phyloP scores from a whole-genome alignment of 2,113 vertebrate species.

The Stegostoma tigrinum region DNA sequence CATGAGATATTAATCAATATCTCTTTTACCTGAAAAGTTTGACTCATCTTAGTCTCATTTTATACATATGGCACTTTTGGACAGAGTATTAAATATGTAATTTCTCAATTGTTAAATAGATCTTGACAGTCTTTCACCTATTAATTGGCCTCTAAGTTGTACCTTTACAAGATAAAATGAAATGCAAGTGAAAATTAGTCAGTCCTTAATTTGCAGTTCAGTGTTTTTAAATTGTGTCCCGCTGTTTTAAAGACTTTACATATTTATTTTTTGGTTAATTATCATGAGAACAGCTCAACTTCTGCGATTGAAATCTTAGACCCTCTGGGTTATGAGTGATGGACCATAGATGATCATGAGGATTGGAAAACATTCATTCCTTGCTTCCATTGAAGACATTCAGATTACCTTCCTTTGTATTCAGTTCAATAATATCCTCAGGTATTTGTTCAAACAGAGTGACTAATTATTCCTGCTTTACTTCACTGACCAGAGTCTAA shows the following conservation, averaged over 20 bases:
- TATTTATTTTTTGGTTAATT: too few relatives aligned
- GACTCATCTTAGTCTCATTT: background rate
- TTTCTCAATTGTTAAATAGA: too few relatives aligned
- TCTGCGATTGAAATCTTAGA: too few relatives aligned
- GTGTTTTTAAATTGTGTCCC: too few relatives aligned
- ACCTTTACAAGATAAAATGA: too few relatives aligned
- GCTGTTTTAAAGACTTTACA: too few relatives aligned
- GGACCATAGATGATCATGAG: background rate
- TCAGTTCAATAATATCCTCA: background rate
- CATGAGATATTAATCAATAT: background rate
- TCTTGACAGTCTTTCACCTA: too few relatives aligned
- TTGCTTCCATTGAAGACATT: background rate
- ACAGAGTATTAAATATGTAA: background rate
- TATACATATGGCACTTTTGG: background rate
- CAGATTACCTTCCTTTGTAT: background rate
- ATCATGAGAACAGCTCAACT: too few relatives aligned
- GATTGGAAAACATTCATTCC: background rate
- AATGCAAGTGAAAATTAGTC: too few relatives aligned
- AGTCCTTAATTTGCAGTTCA: too few relatives aligned
- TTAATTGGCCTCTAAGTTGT: too few relatives aligned
- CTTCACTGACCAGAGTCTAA: background rate
- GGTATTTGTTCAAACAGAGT: background rate
- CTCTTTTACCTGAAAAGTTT: background rate
- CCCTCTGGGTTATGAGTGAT: too few relatives aligned
- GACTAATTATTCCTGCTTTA: background rate